Evolutionary conservation across 2,113 vertebrate species (phyloP).

Genomic region (Girardinichthys multiradiatus): DNA sequence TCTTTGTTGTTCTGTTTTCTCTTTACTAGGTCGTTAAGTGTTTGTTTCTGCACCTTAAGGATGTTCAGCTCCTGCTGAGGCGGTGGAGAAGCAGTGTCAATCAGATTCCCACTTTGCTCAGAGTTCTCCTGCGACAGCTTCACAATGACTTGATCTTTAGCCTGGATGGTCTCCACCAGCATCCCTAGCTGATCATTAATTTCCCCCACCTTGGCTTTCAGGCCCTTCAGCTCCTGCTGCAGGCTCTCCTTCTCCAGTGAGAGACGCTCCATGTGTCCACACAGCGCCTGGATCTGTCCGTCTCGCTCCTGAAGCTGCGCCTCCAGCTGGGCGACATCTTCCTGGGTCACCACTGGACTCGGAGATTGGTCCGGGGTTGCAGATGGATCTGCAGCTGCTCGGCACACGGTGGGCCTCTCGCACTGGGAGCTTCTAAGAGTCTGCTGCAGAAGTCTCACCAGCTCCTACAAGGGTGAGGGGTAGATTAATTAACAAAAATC

Average conservation of each 20-base stretch:
- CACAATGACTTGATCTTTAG: conserved; percentile 96
- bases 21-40: neutral
- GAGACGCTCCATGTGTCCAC: conserved; percentile 87
- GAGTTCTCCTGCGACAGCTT: conserved; percentile 86
- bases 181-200: conserved; percentile 91
- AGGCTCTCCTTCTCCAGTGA: conserved; percentile 88
- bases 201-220: conserved; percentile 90
- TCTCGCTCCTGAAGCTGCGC: conserved; percentile 85
- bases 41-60: conserved; percentile 82
- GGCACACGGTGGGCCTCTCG: conserved; percentile 74
- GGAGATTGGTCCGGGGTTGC: conserved; percentile 25
- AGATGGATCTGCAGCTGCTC: conserved; percentile 60
- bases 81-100: conserved; percentile 32
- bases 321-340: conserved; percentile 36
- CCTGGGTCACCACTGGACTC: conserved; percentile 63
- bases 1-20: neutral
- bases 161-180: conserved; percentile 97
- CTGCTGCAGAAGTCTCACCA: conserved; percentile 95
- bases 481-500: no score
- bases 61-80: conserved; percentile 85
- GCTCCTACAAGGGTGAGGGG: conserved; percentile 81
- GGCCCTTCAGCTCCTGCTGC: conserved; percentile 85
- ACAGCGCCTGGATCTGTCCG: conserved; percentile 87
- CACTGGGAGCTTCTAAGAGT: conserved; percentile 91
- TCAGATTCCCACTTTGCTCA: conserved; percentile 68